A percentile compares a stretch with the other conserved stretches of the same genome.
Conservation (phyloP, 2,888 invertebrate genomes). For the Incurvaria masculella region DNA sequence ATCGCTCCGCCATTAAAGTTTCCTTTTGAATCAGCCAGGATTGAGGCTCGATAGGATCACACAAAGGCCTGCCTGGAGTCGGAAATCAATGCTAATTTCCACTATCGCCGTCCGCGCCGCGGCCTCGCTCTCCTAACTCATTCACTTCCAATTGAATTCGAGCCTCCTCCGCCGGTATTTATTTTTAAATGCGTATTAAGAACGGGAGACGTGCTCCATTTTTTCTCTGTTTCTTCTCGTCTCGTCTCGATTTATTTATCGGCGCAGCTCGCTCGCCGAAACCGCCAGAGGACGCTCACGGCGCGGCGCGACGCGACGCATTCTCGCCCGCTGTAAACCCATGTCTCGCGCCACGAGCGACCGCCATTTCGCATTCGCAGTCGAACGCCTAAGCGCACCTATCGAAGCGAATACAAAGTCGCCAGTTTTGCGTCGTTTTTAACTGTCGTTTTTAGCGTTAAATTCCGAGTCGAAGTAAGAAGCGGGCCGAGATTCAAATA, state of each 20-base stretch:
- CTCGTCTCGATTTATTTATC: constrained; percentile 51
- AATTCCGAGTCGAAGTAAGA: constrained; percentile 42
- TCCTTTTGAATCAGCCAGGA: neutral
- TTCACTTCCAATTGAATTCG: constrained; percentile 55
- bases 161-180: constrained; percentile 46
- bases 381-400: constrained; percentile 40
- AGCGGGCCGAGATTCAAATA: constrained; percentile 50
- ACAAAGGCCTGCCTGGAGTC: constrained; percentile 56
- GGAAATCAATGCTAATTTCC: constrained; percentile 58
- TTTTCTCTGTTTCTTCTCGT: constrained; percentile 27
- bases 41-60: constrained; percentile 52
- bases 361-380: constrained; percentile 43
- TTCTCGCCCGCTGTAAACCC: constrained; percentile 55
- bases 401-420: constrained; percentile 37
- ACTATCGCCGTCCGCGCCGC: constrained; percentile 48
- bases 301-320: too few species aligned
- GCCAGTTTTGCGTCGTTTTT: constrained; percentile 30
- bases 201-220: constrained; percentile 54
- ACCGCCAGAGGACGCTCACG: constrained; percentile 25
- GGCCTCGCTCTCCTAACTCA: constrained; percentile 24
- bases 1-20: neutral
- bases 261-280: constrained; percentile 45
- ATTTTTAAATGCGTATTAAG: constrained; percentile 51
- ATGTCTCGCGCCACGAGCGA: constrained; percentile 48
- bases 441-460: constrained; percentile 57